Evolutionary conservation across 23 tunicate genomes (phyloP).

Genomic region (Oikopleura vanhoeffeni): DNA sequence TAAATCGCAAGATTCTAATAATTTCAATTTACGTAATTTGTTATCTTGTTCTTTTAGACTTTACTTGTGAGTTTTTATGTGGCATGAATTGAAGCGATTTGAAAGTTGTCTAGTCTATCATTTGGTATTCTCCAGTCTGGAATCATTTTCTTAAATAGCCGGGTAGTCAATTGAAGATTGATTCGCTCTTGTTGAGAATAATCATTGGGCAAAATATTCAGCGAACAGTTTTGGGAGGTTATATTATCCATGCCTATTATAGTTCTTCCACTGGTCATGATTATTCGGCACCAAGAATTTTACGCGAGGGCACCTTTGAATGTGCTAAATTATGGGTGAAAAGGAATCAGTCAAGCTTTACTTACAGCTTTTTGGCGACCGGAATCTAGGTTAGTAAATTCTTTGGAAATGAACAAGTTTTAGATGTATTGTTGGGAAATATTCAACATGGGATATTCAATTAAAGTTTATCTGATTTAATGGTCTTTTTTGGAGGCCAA

Average conservation of each 20-base stretch:
- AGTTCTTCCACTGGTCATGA: slow-evolving; percentile 26
- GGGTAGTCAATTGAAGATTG: neutral
- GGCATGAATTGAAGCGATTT: too few species aligned
- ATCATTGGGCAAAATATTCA: slow-evolving; percentile 22
- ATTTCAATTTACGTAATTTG: too few species aligned
- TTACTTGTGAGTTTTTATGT: too few species aligned
- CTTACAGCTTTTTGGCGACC: slow-evolving; percentile 83
- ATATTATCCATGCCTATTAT: slow-evolving; percentile 25
- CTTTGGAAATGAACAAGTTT: too few species aligned
- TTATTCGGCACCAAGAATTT: neutral
- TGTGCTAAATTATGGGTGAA: neutral
- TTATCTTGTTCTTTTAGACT: too few species aligned
- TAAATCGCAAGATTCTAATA: too few species aligned
- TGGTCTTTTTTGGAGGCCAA: too few species aligned
- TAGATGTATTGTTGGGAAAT: too few species aligned
- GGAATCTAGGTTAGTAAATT: slow-evolving; percentile 50
- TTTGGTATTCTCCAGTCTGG: slow-evolving; percentile 50
- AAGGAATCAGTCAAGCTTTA: slow-evolving; percentile 34
- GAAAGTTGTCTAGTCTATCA: neutral
- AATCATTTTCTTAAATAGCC: slow-evolving; percentile 27
- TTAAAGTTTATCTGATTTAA: too few species aligned
- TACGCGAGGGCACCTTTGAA: neutral
- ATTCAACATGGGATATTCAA: too few species aligned
- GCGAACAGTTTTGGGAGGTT: slow-evolving; percentile 28
- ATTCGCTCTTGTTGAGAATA: neutral